A percentile compares a stretch with the other conserved stretches of the same genome.
phyloP scores from a whole-genome alignment of 92 coral and sea anemone species.

The Montipora capitata region DNA sequence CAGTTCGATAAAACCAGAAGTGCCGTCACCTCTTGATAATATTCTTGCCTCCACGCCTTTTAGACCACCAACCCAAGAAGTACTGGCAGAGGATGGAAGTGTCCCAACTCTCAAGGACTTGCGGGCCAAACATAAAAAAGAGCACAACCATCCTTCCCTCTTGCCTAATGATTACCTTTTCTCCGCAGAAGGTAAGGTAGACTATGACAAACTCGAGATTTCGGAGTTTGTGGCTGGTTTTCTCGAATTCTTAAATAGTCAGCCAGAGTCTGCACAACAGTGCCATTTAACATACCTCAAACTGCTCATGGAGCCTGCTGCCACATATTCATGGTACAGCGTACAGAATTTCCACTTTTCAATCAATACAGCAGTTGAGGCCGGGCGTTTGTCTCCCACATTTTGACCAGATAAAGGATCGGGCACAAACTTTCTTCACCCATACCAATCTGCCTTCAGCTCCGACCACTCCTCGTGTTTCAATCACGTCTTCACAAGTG shows the following conservation, averaged over 20 bases:
- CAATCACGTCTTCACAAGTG: neutral
- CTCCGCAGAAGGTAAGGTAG: slow-evolving; percentile 70
- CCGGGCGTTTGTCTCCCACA: slow-evolving; percentile 46
- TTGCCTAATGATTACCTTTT: slow-evolving; percentile 58
- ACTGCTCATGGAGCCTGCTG: slow-evolving; percentile 55
- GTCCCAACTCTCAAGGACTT: slow-evolving; percentile 21
- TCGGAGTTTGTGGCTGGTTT: slow-evolving; percentile 70
- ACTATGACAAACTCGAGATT: slow-evolving; percentile 56
- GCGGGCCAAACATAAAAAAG: slow-evolving; percentile 28
- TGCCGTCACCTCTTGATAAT: slow-evolving; percentile 14
- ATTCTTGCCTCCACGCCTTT: slow-evolving; percentile 13
- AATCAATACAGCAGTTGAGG: slow-evolving; percentile 49
- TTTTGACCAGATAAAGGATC: slow-evolving; percentile 26
- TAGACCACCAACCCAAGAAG: neutral
- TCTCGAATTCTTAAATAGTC: slow-evolving; percentile 47
- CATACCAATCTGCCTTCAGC: slow-evolving; percentile 51
- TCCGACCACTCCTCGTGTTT: neutral
- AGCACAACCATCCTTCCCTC: slow-evolving; percentile 28
- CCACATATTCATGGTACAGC: slow-evolving; percentile 61
- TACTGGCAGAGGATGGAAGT: slow-evolving; percentile 11
- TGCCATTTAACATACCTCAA: slow-evolving; percentile 41
- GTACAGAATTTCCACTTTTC: slow-evolving; percentile 51
- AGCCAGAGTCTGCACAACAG: slow-evolving; percentile 39
- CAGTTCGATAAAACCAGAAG: neutral
- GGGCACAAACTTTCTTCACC: slow-evolving; percentile 69